phyloP scores from a whole-genome alignment of 2,113 vertebrate genomes.

The Diadophis punctatus region DNA sequence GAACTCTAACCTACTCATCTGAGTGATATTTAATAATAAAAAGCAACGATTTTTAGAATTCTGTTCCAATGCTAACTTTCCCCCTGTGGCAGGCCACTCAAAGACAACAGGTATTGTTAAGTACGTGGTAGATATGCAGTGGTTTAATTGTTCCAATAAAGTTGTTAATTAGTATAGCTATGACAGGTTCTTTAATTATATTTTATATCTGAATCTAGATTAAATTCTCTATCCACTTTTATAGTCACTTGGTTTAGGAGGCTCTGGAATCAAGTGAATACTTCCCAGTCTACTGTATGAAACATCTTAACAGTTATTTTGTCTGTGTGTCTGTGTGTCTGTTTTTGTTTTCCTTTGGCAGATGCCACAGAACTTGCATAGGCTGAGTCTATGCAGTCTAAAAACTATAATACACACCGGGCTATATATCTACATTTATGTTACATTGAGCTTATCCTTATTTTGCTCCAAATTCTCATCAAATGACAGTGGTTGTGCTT shows the following conservation, averaged over 20 bases:
- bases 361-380: background rate
- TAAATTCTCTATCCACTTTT: background rate
- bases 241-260: background rate
- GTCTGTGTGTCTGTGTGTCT: background rate
- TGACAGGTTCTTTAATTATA: background rate
- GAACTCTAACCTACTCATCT: background rate
- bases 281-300: background rate
- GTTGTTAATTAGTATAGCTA: background rate
- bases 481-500: constrained; percentile 9
- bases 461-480: background rate
- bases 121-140: background rate
- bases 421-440: background rate
- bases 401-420: background rate
- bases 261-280: background rate
- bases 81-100: background rate
- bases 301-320: background rate
- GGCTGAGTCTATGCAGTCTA: background rate
- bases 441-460: background rate
- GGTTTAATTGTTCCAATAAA: background rate
- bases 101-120: background rate
- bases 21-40: background rate
- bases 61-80: background rate
- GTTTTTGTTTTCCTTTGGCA: background rate
- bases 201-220: background rate
- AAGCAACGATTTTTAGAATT: background rate